Conservation (phyloP, 1,140 invertebrate genomes). For the Leptonema lineaticorne region DNA sequence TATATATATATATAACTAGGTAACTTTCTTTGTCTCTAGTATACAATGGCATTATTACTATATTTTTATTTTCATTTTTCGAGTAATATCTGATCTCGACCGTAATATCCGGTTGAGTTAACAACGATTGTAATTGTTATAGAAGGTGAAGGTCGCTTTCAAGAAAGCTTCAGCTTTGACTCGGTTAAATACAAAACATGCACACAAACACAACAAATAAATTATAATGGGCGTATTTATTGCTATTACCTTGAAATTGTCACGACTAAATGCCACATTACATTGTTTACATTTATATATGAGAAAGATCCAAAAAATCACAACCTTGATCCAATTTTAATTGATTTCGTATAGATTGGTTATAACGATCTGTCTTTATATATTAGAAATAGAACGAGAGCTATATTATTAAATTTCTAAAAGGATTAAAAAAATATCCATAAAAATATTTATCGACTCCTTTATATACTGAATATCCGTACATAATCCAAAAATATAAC, state of each 20-base stretch:
- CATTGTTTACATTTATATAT: slow-evolving; percentile 1
- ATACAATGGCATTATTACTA: slow-evolving; percentile 4
- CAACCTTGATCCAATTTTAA: not conserved
- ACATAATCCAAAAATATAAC: no score
- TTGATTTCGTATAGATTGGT: no score
- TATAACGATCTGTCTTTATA: no score
- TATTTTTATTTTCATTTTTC: no score
- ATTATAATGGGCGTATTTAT: not conserved
- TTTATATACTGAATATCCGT: no score
- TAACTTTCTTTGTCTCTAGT: slow-evolving; percentile 8
- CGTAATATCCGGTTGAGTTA: slow-evolving; percentile 8
- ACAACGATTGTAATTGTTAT: slow-evolving; percentile 10
- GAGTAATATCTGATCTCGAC: no score
- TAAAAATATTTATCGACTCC: no score
- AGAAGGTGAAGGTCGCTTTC: slow-evolving; percentile 28
- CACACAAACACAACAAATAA: not conserved
- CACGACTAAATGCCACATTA: slow-evolving; percentile 4
- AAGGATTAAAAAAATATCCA: no score
- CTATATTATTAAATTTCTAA: no score
- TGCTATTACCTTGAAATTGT: slow-evolving; percentile 6
- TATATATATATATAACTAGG: no score
- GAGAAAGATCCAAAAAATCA: not conserved
- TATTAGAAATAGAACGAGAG: no score
- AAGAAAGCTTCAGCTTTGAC: not conserved
- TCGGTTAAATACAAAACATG: not conserved